Base-by-base conservation (phyloP, 2,888 invertebrate species). In the Agrotis ipsilon region DNA sequence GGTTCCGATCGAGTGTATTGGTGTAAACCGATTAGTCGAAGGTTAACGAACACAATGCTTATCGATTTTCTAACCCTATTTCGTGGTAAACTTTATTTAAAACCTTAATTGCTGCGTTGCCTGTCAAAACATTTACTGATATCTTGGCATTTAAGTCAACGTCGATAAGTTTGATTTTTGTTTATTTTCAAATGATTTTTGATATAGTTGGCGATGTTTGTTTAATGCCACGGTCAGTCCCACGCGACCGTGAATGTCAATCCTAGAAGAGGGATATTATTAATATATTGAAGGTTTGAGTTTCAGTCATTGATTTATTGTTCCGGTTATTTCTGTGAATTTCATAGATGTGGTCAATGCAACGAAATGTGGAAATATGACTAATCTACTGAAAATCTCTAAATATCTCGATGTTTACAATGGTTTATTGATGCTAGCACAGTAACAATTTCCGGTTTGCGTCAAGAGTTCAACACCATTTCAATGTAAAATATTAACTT, bases 11-110 rank as follows among this genome's bases (percentile, higher is more conserved):
- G 46, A 59, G 65, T 73, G 39, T 39, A 39, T 39, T 39, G 39
- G 39, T 39, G 70, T 82, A 62, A 80, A 78, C 72, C 64, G 74
- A 77, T 83, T 75, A 75, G 59, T 55, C 55, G 52, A 84, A 83
- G 80, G 85, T 80, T 82, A 69, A 60, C 72, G 73, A 74, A 65
- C 68, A 77, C 68, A 72, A 73, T 66, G 64, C 24, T 39, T 67
- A 82, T 80, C 71, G 80, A 84, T 82, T 73, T 67, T 32, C 52
- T 58, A 49, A 64, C 68, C 63, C 52, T 81, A 39, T 54, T 79
- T 66, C 68, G 73, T 78, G 72, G 64, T 78, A 64, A 69, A 72
- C 19, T 72, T 60, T 65, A 78, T 79, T 78, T 81, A 78, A 75
- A 78, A 49, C 39, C 9, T 11, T 70, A 55, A n/a, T n/a, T 72